Conservation (phyloP, 2,797 vertebrate genomes). For the Siniperca obscura region DNA sequence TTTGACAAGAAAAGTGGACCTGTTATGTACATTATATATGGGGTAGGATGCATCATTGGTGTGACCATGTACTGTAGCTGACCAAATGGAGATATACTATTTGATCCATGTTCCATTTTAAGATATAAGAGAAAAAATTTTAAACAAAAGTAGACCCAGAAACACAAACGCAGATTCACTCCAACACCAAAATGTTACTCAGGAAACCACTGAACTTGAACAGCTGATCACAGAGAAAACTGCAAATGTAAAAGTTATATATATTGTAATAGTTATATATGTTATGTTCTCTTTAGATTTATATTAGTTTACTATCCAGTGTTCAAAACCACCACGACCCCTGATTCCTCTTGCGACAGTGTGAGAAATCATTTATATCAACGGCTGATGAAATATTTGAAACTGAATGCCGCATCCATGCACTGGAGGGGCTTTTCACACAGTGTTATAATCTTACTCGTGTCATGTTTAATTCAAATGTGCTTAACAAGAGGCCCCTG, state of each 20-base stretch:
- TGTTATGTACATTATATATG: neutral
- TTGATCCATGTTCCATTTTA: neutral
- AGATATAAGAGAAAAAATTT: too few relatives aligned
- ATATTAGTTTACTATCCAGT: neutral
- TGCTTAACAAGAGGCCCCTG: conserved; percentile 36
- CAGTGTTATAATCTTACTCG: conserved; percentile 33
- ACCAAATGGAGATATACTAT: neutral
- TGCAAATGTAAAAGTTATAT: neutral
- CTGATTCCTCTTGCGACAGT: conserved; percentile 23
- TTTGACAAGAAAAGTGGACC: neutral
- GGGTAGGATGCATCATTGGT: neutral
- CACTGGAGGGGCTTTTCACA: conserved; percentile 56
- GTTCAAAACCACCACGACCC: neutral
- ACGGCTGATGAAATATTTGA: conserved; percentile 52
- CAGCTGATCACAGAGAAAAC: neutral
- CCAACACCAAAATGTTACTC: neutral
- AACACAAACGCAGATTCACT: neutral
- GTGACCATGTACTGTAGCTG: neutral
- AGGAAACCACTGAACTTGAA: neutral
- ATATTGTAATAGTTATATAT: too few relatives aligned
- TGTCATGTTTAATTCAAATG: conserved; percentile 68
- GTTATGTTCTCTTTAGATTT: neutral
- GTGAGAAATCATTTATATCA: conserved; percentile 39
- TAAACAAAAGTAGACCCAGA: neutral
- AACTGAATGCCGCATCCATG: conserved; percentile 23